Base-by-base conservation (phyloP, 2,113 vertebrate species). In the Romanogobio albipinnatus region DNA sequence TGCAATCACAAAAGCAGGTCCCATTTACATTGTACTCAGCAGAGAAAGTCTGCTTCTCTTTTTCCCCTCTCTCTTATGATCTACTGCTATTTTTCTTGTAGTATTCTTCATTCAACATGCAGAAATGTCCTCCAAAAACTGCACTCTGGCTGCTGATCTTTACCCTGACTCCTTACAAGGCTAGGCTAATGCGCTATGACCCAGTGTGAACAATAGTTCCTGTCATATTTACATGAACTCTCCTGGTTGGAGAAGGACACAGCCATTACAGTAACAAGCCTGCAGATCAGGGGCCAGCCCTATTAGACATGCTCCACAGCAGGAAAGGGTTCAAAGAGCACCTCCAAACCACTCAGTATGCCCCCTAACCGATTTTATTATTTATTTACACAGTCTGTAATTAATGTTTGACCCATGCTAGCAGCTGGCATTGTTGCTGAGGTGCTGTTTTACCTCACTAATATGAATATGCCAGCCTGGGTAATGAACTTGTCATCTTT, bases 341-440 rank as follows among this genome's bases (percentile, higher is more conserved):
- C 88, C 86, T 88, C 86, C 86, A 87, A 84, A 84, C 88, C 47
- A 84, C 85, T 89, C 59, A 66, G 85, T 86, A 87, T 90, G 91
- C 86, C 76, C 53, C 88, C 86, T 87, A 85, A 89, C 88, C 87
- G 17, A 17, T 62, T 83, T 80, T 61, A 76, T 89, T 90, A 82
- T 77, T 90, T 89, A 90, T 89, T 87, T 89, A 80, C 64, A 80
- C 33, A 29, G 76, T 29, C 84, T 43, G 79, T 90, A 91, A 93
- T 91, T 90, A 84, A 70, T 77, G 9, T 77, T 70, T 85, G 84
- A 71, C 85, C 90, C 90, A 90, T 90, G 85, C 75, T 88, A 87
- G 84, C 83, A 61, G 82, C 87, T 87, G 89, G 86, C 88, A 76
- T 64, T 70, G 0, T 85, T 64, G 39, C 73, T 19, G 68, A 45